Evolutionary conservation across 2,797 vertebrate genomes (phyloP).

Genomic region (Cephalopachus bancanus): DNA sequence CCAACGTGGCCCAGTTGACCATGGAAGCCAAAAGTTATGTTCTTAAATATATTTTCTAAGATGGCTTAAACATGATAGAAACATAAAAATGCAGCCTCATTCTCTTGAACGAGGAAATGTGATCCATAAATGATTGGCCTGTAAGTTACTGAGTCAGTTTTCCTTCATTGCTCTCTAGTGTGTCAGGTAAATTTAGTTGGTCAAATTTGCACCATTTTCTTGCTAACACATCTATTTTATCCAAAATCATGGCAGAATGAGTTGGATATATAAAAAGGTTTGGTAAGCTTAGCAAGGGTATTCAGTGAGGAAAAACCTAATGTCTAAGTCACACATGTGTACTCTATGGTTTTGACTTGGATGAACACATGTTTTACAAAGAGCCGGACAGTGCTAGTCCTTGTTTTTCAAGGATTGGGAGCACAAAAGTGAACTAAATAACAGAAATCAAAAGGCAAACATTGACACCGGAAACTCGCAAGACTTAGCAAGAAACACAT

Average conservation of each 20-base stretch:
- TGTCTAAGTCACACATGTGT: background rate
- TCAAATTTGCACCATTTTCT: background rate
- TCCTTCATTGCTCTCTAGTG: background rate
- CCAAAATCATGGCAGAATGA: background rate
- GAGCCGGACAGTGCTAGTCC: background rate
- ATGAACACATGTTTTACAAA: conserved; percentile 44
- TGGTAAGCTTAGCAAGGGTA: background rate
- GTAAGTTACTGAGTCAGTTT: conserved; percentile 8
- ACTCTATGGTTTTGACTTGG: background rate
- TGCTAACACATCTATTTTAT: background rate
- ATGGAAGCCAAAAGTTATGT: background rate
- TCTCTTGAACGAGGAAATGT: conserved; percentile 37
- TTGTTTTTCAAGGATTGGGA: conserved; percentile 64
- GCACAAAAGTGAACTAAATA: conserved; percentile 70
- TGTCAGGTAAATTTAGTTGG: background rate
- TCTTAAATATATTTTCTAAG: conserved; percentile 23
- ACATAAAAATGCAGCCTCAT: background rate
- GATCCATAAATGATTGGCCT: background rate
- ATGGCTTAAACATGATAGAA: background rate
- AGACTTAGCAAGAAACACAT: conserved; percentile 73
- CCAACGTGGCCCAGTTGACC: background rate
- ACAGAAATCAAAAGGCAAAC: conserved; percentile 77
- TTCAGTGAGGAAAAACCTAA: background rate
- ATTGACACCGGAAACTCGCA: conserved; percentile 68
- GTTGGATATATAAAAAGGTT: background rate